These are phyloP conservation scores for Drosophila pseudoobscura DNA, from an alignment of 1,140 invertebrate species.

Conservation along the genomic window DNA sequence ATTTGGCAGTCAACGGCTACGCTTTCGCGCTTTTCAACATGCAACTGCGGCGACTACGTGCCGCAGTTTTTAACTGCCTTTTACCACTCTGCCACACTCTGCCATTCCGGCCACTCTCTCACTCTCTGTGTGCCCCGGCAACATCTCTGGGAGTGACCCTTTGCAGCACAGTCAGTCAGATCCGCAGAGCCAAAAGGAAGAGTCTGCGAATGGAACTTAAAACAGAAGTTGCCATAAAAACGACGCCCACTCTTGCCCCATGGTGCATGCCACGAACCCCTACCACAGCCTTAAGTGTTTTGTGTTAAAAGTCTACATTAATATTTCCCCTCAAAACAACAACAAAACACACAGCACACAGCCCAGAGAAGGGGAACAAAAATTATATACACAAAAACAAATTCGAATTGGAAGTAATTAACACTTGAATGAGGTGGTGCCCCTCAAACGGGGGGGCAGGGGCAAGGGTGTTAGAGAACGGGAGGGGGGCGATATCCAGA, in stretches of 20 bases:
- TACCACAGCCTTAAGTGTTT: conserved; percentile 20
- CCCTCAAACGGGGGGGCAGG: not conserved
- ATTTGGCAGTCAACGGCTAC: conserved; percentile 65
- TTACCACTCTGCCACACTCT: conserved; percentile 26
- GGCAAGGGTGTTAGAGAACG: not conserved
- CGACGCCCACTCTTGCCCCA: conserved; percentile 11
- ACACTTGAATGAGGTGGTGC: conserved; percentile 46
- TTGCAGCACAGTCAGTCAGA: not conserved
- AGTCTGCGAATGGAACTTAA: conserved; percentile 13
- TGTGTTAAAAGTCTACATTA: conserved; percentile 37
- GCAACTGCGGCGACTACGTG: conserved; percentile 58
- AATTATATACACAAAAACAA: conserved; percentile 63
- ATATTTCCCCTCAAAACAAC: conserved; percentile 4
- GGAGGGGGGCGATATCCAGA: conserved; percentile 5
- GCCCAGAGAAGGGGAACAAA: conserved; percentile 26
- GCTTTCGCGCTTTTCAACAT: conserved; percentile 68
- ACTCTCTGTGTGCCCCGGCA: conserved; percentile 23
- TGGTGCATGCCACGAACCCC: too few relatives aligned
- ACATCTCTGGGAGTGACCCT: conserved; percentile 10
- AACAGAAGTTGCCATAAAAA: conserved; percentile 20
- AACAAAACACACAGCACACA: too few relatives aligned
- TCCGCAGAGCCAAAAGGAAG: conserved; percentile 4
- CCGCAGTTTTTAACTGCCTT: conserved; percentile 74
- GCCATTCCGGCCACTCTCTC: not conserved
- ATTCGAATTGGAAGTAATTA: conserved; percentile 78